These are phyloP conservation scores for Lapara coniferarum DNA, from an alignment of 2,888 invertebrate species.

Conservation along the genomic window DNA sequence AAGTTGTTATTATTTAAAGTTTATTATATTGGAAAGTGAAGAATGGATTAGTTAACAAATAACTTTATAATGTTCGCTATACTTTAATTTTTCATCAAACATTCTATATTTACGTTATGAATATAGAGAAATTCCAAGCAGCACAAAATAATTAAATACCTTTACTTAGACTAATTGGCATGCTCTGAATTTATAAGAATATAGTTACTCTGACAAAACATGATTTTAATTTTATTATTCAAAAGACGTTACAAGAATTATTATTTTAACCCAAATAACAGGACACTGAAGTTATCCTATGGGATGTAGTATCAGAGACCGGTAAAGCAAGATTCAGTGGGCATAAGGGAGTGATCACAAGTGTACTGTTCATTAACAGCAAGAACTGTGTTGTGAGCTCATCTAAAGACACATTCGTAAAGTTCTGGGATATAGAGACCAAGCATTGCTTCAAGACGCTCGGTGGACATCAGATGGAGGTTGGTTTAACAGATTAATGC, in stretches of 20 bases:
- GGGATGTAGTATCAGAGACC: slow-evolving; percentile 96
- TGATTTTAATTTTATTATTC: too few species aligned
- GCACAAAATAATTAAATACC: too few species aligned
- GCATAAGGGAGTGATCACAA: slow-evolving; percentile 95
- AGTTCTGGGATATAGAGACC: slow-evolving; percentile 98
- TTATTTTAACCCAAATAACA: slow-evolving; percentile 57
- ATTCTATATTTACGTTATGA: too few species aligned
- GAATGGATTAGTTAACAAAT: too few species aligned
- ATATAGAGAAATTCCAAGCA: too few species aligned
- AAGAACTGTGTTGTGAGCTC: slow-evolving; percentile 89
- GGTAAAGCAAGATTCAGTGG: slow-evolving; percentile 95
- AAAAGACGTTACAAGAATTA: too few species aligned
- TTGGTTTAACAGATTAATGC: slow-evolving; percentile 51
- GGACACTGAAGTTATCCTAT: slow-evolving; percentile 97
- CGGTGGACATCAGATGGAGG: slow-evolving; percentile 93
- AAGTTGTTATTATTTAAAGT: not conserved
- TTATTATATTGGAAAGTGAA: too few species aligned
- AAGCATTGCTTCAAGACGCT: slow-evolving; percentile 98
- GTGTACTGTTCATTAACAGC: slow-evolving; percentile 88
- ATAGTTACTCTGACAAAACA: too few species aligned
- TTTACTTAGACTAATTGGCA: too few species aligned
- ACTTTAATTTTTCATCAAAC: too few species aligned
- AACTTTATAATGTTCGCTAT: too few species aligned
- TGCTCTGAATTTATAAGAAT: too few species aligned
- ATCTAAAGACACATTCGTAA: slow-evolving; percentile 97